Base-by-base conservation (phyloP, 2,888 invertebrate species). In the Taphrorychus bicolor region DNA sequence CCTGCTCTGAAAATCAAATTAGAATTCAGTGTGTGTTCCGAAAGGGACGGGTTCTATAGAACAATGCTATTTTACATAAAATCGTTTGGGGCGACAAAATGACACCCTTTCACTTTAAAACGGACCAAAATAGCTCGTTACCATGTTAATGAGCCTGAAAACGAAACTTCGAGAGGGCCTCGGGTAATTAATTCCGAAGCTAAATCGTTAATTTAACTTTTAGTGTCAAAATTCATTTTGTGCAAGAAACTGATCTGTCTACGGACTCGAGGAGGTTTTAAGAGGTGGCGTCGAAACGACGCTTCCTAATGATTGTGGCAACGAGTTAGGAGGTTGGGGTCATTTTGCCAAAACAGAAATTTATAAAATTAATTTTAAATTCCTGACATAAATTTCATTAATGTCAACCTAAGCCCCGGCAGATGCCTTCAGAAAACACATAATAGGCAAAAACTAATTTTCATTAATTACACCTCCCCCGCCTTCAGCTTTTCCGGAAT, bases 1-100 rank as follows among this genome's bases (percentile, higher is more conserved):
- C 78, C 56, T 82, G 81, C 73, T 83, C 83, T 83, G 80, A 65
- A 83, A 82, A 72, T 73, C 74, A 72, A 64, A 45, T 32, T 32
- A 32, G 11, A 32, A 32, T 32, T 32, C 32, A 45, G 45, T 2
- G 16, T 2, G 45, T 45, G 14, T 16, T 14, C 14, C 45, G 14
- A 45, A 14, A 5, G 14, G 2, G 32, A 32, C 7, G 1, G 3
- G 32, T 32, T 3, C 11, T 9, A 3, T 9, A 2, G 32, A 32
- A 32, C 32, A 32, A 32, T 32, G 3, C 32, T 32, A 4, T 32
- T 32, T 32, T 32, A 11, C 1, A 32, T 32, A 32, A 48, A 48
- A 48, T 48, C 16, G 2, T 18, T 17, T 48, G 16, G 2, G 21
- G 51, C 51, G 21, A 51, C 42, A 58, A 41, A 56, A 56, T 23